Evolutionary conservation across 2,888 invertebrate genomes (phyloP).

Genomic region (Adineta ricciae): DNA sequence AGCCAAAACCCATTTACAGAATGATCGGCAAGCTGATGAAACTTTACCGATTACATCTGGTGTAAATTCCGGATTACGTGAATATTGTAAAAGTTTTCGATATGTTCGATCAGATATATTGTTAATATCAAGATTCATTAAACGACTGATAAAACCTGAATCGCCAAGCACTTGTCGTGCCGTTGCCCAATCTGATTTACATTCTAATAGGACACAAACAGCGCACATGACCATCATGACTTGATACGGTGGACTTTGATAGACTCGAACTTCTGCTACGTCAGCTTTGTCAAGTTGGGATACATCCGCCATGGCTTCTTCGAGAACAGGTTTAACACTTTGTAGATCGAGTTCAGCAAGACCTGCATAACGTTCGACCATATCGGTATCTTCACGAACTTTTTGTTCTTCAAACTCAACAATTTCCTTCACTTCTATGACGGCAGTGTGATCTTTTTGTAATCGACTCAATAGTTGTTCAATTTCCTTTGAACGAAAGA

Average conservation of each 20-base stretch:
- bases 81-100: constrained; percentile 43
- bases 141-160: constrained; percentile 44
- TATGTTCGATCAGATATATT: constrained; percentile 42
- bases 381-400: constrained; percentile 47
- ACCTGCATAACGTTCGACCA: constrained; percentile 49
- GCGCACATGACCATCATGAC: constrained; percentile 47
- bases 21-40: constrained; percentile 46
- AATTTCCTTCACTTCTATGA: constrained; percentile 46
- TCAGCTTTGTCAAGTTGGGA: constrained; percentile 47
- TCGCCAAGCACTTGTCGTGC: constrained; percentile 46
- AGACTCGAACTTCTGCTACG: constrained; percentile 48
- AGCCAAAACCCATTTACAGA: constrained; percentile 47
- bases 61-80: constrained; percentile 46
- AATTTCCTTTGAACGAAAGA: constrained; percentile 41
- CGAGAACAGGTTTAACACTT: constrained; percentile 45
- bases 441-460: constrained; percentile 46
- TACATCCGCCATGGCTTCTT: constrained; percentile 46
- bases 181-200: constrained; percentile 47
- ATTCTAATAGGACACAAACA: constrained; percentile 47
- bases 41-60: constrained; percentile 46
- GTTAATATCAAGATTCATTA: constrained; percentile 46
- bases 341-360: constrained; percentile 47
- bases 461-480: constrained; percentile 45
- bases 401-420: constrained; percentile 46
- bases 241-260: constrained; percentile 43